Evolutionary conservation across 2,113 vertebrate species (phyloP).

Genomic region (Lamprologus sp.): DNA sequence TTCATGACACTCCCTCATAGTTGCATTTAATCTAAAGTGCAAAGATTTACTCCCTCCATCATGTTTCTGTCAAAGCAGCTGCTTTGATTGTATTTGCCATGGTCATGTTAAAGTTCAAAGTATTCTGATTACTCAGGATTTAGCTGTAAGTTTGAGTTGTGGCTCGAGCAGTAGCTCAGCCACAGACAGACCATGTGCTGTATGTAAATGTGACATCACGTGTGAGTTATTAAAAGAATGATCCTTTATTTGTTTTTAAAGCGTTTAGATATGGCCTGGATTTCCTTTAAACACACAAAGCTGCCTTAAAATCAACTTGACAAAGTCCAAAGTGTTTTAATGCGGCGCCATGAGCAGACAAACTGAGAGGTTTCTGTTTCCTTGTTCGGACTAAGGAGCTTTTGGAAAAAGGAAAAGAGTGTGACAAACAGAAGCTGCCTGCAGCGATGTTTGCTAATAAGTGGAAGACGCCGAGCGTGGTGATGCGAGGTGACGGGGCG

Average conservation of each 20-base stretch:
- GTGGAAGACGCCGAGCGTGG: not conserved
- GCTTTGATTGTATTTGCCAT: not conserved
- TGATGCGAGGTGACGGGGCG: not conserved
- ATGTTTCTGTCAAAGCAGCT: not conserved
- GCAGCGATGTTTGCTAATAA: constrained; percentile 25
- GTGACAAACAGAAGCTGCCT: constrained; percentile 4
- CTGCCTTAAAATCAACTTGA: not conserved
- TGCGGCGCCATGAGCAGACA: not conserved
- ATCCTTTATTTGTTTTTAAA: not conserved
- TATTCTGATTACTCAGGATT: not conserved
- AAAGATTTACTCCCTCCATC: not conserved
- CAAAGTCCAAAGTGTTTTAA: not conserved
- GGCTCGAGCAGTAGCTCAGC: not conserved
- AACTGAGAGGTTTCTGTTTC: not conserved
- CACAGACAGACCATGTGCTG: not conserved
- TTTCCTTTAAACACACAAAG: not conserved
- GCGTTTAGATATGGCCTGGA: not conserved
- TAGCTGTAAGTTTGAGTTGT: not conserved
- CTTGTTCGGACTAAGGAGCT: constrained; percentile 12
- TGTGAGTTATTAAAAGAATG: not conserved
- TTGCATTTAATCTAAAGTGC: not conserved
- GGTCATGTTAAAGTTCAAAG: not conserved
- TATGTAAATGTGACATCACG: not conserved
- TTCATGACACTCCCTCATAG: not conserved
- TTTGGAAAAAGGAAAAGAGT: not conserved